Percentiles rank a stretch among this genome's conserved stretches.
Conservation (phyloP, 2,888 invertebrate species). For the Invenusta paracnida region DNA sequence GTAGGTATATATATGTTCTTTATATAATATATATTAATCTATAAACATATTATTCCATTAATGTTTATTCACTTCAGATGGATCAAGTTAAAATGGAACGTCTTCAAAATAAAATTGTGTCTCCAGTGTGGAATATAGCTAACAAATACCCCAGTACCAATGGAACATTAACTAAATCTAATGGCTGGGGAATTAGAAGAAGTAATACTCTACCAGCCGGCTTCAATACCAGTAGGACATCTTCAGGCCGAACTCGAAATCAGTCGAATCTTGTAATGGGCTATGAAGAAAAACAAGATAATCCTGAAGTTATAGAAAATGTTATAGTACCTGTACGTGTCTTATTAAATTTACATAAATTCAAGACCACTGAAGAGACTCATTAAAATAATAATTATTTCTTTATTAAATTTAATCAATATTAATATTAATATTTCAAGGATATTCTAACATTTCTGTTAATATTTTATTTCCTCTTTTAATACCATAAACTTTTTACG, state of each 20-base stretch:
- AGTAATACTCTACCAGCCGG: background rate
- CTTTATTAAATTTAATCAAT: too few relatives aligned
- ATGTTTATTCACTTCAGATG: background rate
- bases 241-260: background rate
- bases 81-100: slow-evolving; percentile 10
- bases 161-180: background rate
- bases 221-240: background rate
- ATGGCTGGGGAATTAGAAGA: background rate
- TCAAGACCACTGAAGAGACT: too few relatives aligned
- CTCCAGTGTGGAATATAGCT: slow-evolving; percentile 11
- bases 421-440: too few relatives aligned
- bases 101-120: background rate
- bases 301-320: background rate
- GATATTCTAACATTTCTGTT: too few relatives aligned
- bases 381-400: too few relatives aligned
- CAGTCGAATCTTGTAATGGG: background rate
- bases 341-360: too few relatives aligned
- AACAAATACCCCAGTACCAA: background rate
- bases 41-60: too few relatives aligned
- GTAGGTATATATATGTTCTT: too few relatives aligned
- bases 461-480: too few relatives aligned
- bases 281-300: background rate
- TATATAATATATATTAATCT: too few relatives aligned
- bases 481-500: too few relatives aligned
- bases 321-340: background rate